Evolutionary conservation across 1,140 invertebrate genomes (phyloP).

Genomic region (Pseudomyrmex sp.): DNA sequence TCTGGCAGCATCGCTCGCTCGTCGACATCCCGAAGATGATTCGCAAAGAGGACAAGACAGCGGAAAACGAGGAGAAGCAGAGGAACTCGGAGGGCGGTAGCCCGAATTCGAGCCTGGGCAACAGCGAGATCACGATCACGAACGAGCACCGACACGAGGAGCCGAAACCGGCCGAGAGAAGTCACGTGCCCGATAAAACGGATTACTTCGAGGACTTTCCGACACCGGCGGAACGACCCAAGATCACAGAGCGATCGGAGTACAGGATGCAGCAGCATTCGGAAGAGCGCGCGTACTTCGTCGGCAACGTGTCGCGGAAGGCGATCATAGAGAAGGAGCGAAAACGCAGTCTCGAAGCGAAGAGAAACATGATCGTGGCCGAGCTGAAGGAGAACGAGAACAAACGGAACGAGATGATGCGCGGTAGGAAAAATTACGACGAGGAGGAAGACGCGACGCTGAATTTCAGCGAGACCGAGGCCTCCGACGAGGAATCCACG

Average conservation of each 20-base stretch:
- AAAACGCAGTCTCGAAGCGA: slow-evolving; percentile 85
- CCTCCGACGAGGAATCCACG: slow-evolving; percentile 87
- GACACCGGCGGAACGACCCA: slow-evolving; percentile 81
- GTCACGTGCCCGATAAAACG: slow-evolving; percentile 79
- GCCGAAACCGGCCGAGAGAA: slow-evolving; percentile 82
- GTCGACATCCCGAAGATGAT: slow-evolving; percentile 88
- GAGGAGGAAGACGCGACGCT: slow-evolving; percentile 84
- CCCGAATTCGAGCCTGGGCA: slow-evolving; percentile 81
- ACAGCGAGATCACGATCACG: slow-evolving; percentile 81
- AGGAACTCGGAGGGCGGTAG: slow-evolving; percentile 82
- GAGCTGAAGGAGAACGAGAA: slow-evolving; percentile 83
- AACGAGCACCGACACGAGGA: slow-evolving; percentile 79
- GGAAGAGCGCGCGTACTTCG: slow-evolving; percentile 83
- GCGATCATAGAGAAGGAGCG: slow-evolving; percentile 86
- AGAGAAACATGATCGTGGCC: slow-evolving; percentile 81
- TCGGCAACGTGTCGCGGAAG: slow-evolving; percentile 84
- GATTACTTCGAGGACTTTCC: slow-evolving; percentile 82
- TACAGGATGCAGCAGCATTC: slow-evolving; percentile 85
- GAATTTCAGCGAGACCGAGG: slow-evolving; percentile 85
- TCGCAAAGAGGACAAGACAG: slow-evolving; percentile 85
- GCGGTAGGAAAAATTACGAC: slow-evolving; percentile 85
- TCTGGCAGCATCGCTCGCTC: slow-evolving; percentile 94
- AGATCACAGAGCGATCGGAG: slow-evolving; percentile 85
- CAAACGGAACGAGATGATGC: slow-evolving; percentile 86
- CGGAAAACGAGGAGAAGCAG: slow-evolving; percentile 81